These are phyloP conservation scores for Oreohelix idahoensis DNA, from an alignment of 1,140 invertebrate species.

Conservation along the genomic window DNA sequence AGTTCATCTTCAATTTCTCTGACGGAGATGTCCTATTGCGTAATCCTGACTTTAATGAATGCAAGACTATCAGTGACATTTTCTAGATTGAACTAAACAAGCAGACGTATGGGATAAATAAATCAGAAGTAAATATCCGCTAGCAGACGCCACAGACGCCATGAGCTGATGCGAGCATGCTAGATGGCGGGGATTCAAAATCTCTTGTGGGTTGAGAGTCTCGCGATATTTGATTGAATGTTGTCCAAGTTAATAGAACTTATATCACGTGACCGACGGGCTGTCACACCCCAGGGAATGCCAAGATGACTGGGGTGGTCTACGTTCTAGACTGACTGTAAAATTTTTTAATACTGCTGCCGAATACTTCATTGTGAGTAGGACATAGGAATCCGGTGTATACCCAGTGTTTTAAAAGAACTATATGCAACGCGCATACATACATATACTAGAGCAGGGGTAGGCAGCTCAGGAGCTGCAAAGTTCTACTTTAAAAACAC, in stretches of 20 bases:
- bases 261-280: not conserved
- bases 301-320: too few relatives aligned
- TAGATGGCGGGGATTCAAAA: not conserved
- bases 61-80: not conserved
- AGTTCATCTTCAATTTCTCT: too few relatives aligned
- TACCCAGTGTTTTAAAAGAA: too few relatives aligned
- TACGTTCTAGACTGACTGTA: too few relatives aligned
- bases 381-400: too few relatives aligned
- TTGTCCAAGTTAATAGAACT: constrained; percentile 25
- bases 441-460: too few relatives aligned
- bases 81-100: not conserved
- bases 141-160: not conserved
- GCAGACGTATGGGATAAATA: not conserved
- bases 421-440: too few relatives aligned
- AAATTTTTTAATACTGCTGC: too few relatives aligned
- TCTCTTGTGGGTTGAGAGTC: not conserved
- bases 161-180: not conserved
- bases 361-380: too few relatives aligned
- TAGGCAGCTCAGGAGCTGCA: too few relatives aligned
- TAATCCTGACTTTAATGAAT: not conserved
- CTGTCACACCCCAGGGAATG: not conserved
- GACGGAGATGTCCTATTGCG: too few relatives aligned
- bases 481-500: too few relatives aligned
- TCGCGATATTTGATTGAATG: constrained; percentile 27
- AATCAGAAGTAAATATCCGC: constrained; percentile 10